Base-by-base conservation (phyloP, 2,888 invertebrate genomes). In the Belgica antarctica region DNA sequence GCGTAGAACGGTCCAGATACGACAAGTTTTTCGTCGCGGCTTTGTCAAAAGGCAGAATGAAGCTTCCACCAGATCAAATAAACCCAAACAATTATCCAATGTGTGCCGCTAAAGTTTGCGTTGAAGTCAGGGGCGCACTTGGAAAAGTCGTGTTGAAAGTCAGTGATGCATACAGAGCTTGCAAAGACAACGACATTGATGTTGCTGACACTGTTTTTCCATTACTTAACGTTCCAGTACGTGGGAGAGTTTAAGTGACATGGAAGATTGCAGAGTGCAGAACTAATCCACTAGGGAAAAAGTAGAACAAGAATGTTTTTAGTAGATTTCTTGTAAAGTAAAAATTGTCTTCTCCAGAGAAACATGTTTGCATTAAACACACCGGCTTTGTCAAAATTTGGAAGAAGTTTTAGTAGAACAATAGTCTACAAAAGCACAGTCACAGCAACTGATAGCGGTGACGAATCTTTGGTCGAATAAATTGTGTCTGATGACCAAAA, bases 81-180 rank as follows among this genome's bases (percentile, higher is more conserved):
- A 66, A 66, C 12, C 65, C 65, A 22, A 66, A 66, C 24, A 46
- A 47, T 2, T 47, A 66, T 47, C 65, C 65, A 27, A 25, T 27
- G 12, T 66, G 65, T 41, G 47, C 25, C 3, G n/a, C 25, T n/a
- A 15, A 66, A 5, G 7, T 8, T 19, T 66, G 65, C 47, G 17
- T 66, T 2, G 22, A 28, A 66, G 28, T 66, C 1, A 41, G 27
- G 10, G 65, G 65, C 15, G 15, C n/a, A 10, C n/a, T 46, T 17
- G 65, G 65, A 12, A 27, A 46, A 1, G 47, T 66, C 1, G 47
- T 66, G 5, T 7, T 66, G 0, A 66, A 66, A 46, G 46, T 66
- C 8, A 66, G 65, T 46, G 65, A 66, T 8, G 47, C 65, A 1
- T 66, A 47, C 15, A 7, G 65, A 17, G 65, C 25, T 19, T 66